Evolutionary conservation across 2,113 vertebrate genomes (phyloP).

Genomic region (Prochilodus magdalenae): DNA sequence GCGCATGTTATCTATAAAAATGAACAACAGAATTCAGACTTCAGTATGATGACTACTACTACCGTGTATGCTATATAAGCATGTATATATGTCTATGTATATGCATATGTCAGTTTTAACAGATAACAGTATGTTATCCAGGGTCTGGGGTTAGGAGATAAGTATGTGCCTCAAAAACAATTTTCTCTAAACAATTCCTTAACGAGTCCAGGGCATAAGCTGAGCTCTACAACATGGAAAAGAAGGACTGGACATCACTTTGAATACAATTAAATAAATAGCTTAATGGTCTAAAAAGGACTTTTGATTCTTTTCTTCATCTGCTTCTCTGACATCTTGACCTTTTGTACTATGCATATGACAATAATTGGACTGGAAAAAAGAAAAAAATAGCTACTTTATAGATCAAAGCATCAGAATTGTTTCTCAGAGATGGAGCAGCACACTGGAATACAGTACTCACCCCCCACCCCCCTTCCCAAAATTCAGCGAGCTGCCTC

Average conservation of each 20-base stretch:
- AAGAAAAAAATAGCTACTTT: not conserved
- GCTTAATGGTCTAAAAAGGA: conserved; percentile 1
- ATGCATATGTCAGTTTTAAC: too few relatives aligned
- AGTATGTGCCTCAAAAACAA: too few relatives aligned
- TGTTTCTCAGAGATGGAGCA: not conserved
- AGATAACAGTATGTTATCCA: too few relatives aligned
- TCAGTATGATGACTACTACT: not conserved
- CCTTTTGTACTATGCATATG: not conserved
- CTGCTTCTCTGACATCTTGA: not conserved
- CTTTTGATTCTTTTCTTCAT: not conserved
- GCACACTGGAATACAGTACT: conserved; percentile 2
- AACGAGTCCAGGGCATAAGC: too few relatives aligned
- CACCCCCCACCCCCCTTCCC: not conserved
- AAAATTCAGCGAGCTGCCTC: not conserved
- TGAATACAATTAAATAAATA: too few relatives aligned
- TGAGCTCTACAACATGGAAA: too few relatives aligned
- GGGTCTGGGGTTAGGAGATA: too few relatives aligned
- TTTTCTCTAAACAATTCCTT: too few relatives aligned
- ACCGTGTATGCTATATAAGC: too few relatives aligned
- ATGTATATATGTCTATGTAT: too few relatives aligned
- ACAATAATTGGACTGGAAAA: not conserved
- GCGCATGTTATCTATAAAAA: not conserved
- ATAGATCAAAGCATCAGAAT: conserved; percentile 20
- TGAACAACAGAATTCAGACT: not conserved
- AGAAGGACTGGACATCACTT: too few relatives aligned